Base-by-base conservation (phyloP, 2,888 invertebrate genomes). In the Synanthedon tipuliformis region DNA sequence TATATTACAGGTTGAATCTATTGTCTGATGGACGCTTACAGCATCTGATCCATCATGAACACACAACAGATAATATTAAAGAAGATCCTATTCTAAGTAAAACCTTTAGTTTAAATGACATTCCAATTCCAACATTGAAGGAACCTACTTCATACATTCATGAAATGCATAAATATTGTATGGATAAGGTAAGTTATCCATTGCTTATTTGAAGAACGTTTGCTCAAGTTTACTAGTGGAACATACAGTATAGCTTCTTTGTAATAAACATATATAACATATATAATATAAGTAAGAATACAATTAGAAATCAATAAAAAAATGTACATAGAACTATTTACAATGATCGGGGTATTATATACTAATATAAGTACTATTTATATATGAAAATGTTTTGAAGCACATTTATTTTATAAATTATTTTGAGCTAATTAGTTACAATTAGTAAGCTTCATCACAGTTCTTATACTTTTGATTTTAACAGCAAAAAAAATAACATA, bases 131-230 rank as follows among this genome's bases (percentile, higher is more conserved):
- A 64, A 89, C 88, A 18, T 84, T 81, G 52, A 82, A 88, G 64
- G 81, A 90, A 69, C 81, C 89, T 52, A 73, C 89, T 3, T 92
- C 89, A 56, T 90, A 93, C 65, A 93, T 94, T 68, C 93, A 94
- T 69, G 84, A 89, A 15, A 91, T 90, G 58, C 92, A 93, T 48
- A 91, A 93, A 75, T 95, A 95, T 72, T 95, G 95, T 68, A 88
- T 94, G 67, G 95, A 95, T 69, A 94, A 92, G 88, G 94, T 93
- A 64, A 67, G 73, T 67, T 1, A 10, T 8, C 34, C 34, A 34
- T 34, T 34, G 34, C 34, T 34, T 10, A 10, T 34, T 73, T 56
- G 59, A 48, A n/a, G 7, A 53, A 40, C 34, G 50, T 16, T 40
- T 34, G 34, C 34, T 34, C 8, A 16, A 50, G 15, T 27, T 16